Conservation (phyloP, 2,113 vertebrate genomes). For the Elephas maximus region DNA sequence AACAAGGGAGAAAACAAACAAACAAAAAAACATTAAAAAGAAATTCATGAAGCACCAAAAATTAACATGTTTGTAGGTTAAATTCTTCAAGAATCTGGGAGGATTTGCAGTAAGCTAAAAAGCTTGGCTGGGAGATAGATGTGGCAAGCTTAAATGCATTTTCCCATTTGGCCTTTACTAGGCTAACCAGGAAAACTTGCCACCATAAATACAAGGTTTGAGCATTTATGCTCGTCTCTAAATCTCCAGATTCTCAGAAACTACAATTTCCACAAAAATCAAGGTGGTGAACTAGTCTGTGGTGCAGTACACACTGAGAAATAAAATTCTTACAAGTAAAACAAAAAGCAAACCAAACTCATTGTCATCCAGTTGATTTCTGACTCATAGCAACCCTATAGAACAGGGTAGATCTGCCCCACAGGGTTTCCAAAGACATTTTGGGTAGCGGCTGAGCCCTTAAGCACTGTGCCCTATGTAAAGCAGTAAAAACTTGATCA, state of each 20-base stretch:
- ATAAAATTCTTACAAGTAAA: not conserved
- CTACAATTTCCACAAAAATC: not conserved
- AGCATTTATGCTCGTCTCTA: not conserved
- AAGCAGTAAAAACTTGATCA: not conserved
- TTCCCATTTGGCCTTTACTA: not conserved
- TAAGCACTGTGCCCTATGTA: not conserved
- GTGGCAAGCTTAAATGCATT: not conserved
- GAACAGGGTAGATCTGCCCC: no score
- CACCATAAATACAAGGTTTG: not conserved
- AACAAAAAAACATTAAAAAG: not conserved
- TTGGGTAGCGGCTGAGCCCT: no score
- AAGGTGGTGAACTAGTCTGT: accelerated
- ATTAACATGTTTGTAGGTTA: not conserved
- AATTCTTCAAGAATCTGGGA: not conserved
- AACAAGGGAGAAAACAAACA: not conserved
- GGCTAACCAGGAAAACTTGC: not conserved
- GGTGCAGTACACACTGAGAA: not conserved
- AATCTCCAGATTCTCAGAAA: not conserved
- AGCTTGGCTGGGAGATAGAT: not conserved
- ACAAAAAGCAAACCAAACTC: no score
- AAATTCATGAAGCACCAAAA: not conserved
- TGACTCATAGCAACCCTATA: no score
- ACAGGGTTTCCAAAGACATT: no score
- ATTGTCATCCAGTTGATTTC: no score
- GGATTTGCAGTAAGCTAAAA: not conserved